Conservation (phyloP, 1,140 invertebrate genomes). For the Steinernema khuongi region DNA sequence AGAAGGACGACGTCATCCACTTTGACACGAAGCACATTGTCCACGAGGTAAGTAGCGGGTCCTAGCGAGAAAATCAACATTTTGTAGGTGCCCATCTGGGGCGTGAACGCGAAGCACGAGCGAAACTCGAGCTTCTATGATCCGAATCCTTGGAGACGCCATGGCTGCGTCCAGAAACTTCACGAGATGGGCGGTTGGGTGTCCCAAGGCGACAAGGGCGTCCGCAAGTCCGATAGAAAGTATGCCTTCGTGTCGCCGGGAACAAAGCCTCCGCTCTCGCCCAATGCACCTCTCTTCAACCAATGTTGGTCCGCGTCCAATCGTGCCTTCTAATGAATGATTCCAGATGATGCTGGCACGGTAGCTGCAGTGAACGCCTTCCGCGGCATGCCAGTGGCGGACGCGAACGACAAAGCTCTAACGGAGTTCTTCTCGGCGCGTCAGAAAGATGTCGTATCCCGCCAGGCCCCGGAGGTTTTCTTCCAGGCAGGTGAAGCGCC, state of each 20-base stretch:
- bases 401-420: no score
- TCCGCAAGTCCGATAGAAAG: not conserved
- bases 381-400: not conserved
- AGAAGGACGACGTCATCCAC: not conserved
- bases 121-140: not conserved
- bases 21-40: conserved; percentile 7
- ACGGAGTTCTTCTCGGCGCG: not conserved
- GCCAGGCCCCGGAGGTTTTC: not conserved
- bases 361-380: not conserved
- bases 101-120: not conserved
- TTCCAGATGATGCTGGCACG: not conserved
- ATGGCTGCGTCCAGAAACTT: conserved; percentile 3
- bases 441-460: not conserved
- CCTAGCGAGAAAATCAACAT: not conserved
- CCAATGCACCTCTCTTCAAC: not conserved
- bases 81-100: not conserved
- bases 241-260: not conserved
- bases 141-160: not conserved
- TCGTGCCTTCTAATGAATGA: not conserved
- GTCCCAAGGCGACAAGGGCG: not conserved
- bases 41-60: not conserved
- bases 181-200: conserved; percentile 8
- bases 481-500: not conserved
- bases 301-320: not conserved
- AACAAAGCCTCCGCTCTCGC: not conserved